phyloP scores from a whole-genome alignment of 2,888 invertebrate species.

The Thecophora atra region DNA sequence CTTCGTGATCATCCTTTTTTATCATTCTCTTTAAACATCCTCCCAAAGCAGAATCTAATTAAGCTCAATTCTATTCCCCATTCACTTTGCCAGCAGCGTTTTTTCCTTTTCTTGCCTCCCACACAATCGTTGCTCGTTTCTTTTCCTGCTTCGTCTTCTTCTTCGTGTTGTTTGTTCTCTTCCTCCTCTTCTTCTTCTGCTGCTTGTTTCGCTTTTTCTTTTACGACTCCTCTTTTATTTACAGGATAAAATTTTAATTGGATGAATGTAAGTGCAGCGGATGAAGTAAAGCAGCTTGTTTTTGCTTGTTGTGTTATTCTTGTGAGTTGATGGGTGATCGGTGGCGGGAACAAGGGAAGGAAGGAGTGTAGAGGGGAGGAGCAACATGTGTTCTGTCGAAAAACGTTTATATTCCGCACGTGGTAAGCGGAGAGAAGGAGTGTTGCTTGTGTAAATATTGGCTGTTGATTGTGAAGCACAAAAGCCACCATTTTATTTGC shows the following conservation, averaged over 20 bases:
- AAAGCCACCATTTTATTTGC: not conserved
- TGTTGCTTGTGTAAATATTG: not conserved
- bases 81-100: conserved; percentile 16
- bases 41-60: conserved; percentile 35
- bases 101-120: not conserved
- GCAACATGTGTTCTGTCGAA: conserved; percentile 16
- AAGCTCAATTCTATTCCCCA: conserved; percentile 32
- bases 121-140: not conserved
- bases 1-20: not conserved
- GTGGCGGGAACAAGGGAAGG: not conserved
- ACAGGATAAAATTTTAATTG: conserved; percentile 35
- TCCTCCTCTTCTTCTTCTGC: not conserved
- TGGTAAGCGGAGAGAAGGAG: not conserved
- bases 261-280: conserved; percentile 12
- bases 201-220: conserved; percentile 2
- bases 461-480: conserved; percentile 16
- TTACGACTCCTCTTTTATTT: conserved; percentile 8
- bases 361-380: not conserved
- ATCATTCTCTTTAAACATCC: conserved; percentile 19
- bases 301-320: no score
- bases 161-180: not conserved
- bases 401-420: not conserved
- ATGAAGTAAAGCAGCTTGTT: not conserved
- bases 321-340: not conserved
- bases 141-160: not conserved